These are phyloP conservation scores for Cyrtorhinus lividipennis DNA, from an alignment of 1,140 invertebrate species.

Conservation along the genomic window DNA sequence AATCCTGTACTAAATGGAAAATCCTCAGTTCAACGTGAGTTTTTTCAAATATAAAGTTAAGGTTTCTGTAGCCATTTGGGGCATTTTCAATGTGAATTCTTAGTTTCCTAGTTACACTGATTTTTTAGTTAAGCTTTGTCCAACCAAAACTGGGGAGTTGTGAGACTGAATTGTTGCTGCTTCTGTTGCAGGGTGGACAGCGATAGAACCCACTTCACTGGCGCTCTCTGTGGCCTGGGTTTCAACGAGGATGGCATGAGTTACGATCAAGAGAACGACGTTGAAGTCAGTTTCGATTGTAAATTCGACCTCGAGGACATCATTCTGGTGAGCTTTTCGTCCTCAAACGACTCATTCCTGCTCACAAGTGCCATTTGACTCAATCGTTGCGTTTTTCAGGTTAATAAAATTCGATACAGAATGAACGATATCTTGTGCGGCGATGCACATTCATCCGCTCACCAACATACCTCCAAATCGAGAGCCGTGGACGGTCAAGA, in stretches of 20 bases:
- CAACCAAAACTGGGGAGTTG: too few species aligned
- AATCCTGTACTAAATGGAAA: too few species aligned
- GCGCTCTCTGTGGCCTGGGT: conserved; percentile 71
- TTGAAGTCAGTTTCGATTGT: conserved; percentile 59
- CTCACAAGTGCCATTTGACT: neutral
- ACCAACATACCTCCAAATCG: neutral
- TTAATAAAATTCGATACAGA: conserved; percentile 16
- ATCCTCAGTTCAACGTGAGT: too few species aligned
- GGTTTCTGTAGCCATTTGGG: too few species aligned
- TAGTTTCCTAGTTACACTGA: neutral
- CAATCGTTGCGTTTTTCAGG: conserved; percentile 9
- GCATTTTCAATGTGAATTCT: too few species aligned
- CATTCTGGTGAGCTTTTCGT: conserved; percentile 33
- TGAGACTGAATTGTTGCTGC: too few species aligned
- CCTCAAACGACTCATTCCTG: neutral
- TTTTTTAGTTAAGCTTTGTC: neutral
- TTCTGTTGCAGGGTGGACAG: conserved; percentile 33
- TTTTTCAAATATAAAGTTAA: too few species aligned
- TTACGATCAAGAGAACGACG: conserved; percentile 66
- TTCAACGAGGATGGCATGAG: conserved; percentile 32
- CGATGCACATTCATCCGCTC: neutral
- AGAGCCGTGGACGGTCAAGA: neutral
- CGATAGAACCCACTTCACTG: conserved; percentile 45
- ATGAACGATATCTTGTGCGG: conserved; percentile 15
- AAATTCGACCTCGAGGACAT: conserved; percentile 50